Evolutionary conservation across 1,140 invertebrate species (phyloP).

Genomic region (Leptopilina boulardi): DNA sequence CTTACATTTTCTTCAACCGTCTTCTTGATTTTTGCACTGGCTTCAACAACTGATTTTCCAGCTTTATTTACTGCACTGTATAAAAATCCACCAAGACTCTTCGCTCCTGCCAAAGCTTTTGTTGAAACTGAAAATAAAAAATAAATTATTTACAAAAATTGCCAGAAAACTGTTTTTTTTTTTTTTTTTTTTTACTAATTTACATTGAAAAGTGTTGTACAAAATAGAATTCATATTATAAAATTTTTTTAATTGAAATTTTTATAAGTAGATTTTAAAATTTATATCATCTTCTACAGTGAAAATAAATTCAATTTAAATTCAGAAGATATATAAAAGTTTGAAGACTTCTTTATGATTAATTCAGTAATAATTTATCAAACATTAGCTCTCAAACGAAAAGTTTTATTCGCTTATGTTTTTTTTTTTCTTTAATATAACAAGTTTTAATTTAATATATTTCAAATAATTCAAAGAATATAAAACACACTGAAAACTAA

Average conservation of each 20-base stretch:
- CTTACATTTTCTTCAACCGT: constrained; percentile 97
- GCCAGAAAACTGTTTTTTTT: no score
- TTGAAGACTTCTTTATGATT: constrained; percentile 3
- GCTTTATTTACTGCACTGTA: constrained; percentile 94
- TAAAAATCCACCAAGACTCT: constrained; percentile 93
- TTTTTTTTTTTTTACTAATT: no score
- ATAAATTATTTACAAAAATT: background rate
- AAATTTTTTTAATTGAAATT: background rate
- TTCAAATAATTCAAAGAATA: background rate
- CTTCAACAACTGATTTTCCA: constrained; percentile 85
- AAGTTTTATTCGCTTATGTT: background rate
- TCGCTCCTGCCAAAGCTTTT: constrained; percentile 93
- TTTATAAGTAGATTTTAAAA: background rate
- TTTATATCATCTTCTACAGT: background rate
- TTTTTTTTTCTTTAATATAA: background rate
- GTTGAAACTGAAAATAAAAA: constrained; percentile 83
- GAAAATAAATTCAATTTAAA: background rate
- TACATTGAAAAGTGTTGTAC: no score
- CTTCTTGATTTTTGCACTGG: constrained; percentile 94
- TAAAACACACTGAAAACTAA: background rate
- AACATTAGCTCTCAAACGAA: background rate
- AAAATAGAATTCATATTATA: no score
- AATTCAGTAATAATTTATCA: constrained; percentile 17
- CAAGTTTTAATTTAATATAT: constrained; percentile 26
- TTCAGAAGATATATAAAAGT: background rate